phyloP scores from a whole-genome alignment of 92 coral and sea anemone genomes.

The Plumapathes pennacea region DNA sequence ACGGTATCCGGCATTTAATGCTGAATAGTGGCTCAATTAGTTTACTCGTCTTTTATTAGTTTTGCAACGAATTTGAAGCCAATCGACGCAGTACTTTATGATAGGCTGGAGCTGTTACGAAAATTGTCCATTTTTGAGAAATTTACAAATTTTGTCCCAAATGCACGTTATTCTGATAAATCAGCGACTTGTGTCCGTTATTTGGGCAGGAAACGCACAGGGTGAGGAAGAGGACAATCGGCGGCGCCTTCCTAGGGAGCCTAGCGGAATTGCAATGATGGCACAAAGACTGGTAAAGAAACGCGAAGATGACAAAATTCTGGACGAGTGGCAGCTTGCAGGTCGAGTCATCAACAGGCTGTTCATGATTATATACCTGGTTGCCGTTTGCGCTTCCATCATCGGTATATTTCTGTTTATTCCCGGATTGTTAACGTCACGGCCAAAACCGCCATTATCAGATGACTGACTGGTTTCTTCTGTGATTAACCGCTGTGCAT shows the following conservation, averaged over 20 bases:
- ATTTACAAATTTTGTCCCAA: too few relatives aligned
- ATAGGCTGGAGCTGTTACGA: too few relatives aligned
- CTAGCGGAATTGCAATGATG: conserved; percentile 69
- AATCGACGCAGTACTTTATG: too few relatives aligned
- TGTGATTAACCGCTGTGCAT: neutral
- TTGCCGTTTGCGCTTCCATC: conserved; percentile 58
- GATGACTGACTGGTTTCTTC: conserved; percentile 2
- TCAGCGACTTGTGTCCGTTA: too few relatives aligned
- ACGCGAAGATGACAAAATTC: conserved; percentile 59
- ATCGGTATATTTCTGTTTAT: conserved; percentile 66
- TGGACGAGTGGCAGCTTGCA: conserved; percentile 93
- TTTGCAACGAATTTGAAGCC: too few relatives aligned
- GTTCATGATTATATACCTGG: conserved; percentile 62
- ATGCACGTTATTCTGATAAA: too few relatives aligned
- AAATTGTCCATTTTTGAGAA: too few relatives aligned
- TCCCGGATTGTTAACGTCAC: conserved; percentile 45
- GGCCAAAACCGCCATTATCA: conserved; percentile 48
- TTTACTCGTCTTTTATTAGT: too few relatives aligned
- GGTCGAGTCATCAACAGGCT: conserved; percentile 78
- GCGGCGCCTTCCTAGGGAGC: conserved; percentile 51
- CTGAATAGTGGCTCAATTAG: too few relatives aligned
- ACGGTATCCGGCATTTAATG: too few relatives aligned
- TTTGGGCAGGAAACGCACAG: too few relatives aligned
- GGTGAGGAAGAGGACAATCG: too few relatives aligned
- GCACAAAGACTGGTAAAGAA: conserved; percentile 66